phyloP scores from a whole-genome alignment of 2,113 vertebrate genomes.

The Amblyopsis rosae region DNA sequence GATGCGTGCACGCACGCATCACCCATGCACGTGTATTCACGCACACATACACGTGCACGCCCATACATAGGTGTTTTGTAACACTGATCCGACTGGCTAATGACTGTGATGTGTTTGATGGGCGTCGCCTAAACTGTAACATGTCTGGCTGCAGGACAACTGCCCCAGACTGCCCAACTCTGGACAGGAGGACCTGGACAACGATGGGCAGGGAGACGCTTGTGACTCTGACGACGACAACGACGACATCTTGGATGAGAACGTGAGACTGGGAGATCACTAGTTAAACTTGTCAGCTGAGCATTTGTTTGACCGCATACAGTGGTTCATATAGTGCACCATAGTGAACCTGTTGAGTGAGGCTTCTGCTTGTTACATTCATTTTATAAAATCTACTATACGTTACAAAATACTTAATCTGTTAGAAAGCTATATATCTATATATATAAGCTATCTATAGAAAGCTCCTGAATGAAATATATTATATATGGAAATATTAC shows the following conservation, averaged over 20 bases:
- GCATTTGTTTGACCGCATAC: background rate
- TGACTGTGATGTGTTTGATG: background rate
- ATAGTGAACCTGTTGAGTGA: background rate
- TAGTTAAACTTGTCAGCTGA: background rate
- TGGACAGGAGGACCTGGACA: constrained; percentile 95
- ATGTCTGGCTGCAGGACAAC: constrained; percentile 83
- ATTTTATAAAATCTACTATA: background rate
- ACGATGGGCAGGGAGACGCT: constrained; percentile 88
- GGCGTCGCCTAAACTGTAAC: background rate
- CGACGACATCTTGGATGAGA: constrained; percentile 87
- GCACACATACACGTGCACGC: background rate
- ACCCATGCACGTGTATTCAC: too few relatives aligned
- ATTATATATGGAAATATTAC: too few relatives aligned
- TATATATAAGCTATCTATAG: too few relatives aligned
- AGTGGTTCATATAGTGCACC: background rate
- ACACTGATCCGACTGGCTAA: constrained; percentile 1
- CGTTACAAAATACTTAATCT: too few relatives aligned
- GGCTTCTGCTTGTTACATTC: background rate
- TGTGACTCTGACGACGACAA: constrained; percentile 96
- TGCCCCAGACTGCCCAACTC: constrained; percentile 93
- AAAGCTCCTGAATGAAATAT: background rate
- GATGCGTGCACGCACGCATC: background rate
- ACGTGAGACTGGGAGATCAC: constrained; percentile 74
- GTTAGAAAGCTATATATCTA: too few relatives aligned
- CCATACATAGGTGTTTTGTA: background rate